Conservation (phyloP, 2,888 invertebrate species). For the Homarus gammarus region DNA sequence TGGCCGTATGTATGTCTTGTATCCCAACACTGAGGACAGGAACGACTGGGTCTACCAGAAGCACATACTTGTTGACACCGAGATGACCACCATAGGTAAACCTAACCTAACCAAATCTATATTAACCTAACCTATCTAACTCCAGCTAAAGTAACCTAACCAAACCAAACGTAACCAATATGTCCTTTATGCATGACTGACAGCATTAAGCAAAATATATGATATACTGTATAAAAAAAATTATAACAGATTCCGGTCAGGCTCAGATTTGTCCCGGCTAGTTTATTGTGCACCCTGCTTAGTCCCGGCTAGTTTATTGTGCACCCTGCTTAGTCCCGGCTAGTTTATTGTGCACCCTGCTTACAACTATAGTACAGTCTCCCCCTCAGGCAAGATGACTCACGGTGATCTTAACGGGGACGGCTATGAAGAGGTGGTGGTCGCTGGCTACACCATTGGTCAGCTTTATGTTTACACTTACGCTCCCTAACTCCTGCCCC, state of each 20-base stretch:
- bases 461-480: slow-evolving; percentile 77
- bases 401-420: slow-evolving; percentile 77
- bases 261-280: slow-evolving; percentile 10
- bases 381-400: slow-evolving; percentile 76
- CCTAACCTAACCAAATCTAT: no score
- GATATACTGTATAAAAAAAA: no score
- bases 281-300: neutral
- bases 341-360: neutral
- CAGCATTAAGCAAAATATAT: no score
- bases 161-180: no score
- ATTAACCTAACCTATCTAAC: no score
- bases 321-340: neutral
- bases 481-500: slow-evolving; percentile 58
- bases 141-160: no score
- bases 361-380: neutral
- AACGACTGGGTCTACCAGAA: slow-evolving; percentile 77
- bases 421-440: slow-evolving; percentile 77
- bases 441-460: slow-evolving; percentile 77
- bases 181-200: no score
- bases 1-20: slow-evolving; percentile 77
- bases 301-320: slow-evolving; percentile 10
- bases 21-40: slow-evolving; percentile 77
- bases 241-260: no score
- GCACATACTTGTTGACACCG: slow-evolving; percentile 77
- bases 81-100: slow-evolving; percentile 77